Evolutionary conservation across 2,113 vertebrate species (phyloP), one percentile per base, ranked within the genome.

Genomic region (Myrmecobius fasciatus): DNA sequence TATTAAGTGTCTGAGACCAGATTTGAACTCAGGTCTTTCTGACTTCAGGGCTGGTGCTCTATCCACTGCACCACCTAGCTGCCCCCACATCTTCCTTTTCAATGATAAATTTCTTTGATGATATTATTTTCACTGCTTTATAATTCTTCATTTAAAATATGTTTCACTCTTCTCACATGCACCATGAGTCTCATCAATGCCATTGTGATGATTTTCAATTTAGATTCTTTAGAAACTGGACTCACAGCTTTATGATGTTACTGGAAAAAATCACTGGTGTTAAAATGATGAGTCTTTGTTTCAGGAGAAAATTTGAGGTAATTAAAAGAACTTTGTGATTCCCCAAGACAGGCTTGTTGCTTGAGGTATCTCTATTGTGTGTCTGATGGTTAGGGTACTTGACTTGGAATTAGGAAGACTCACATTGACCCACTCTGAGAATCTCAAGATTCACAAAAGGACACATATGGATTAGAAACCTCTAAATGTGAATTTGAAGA

Each of bases 401-500:
- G n/a, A 7, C 36, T 75, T 75, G 17, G 36, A 75, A 8, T 75
- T 75, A 20, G 67, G 36, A n/a, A 31, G 67, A n/a, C 17, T 17
- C 6, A n/a, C 6, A 5, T 26, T 83, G 67, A 99, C 99, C 94
- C 99, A 99, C 91, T 99, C 99, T 92, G 99, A 99, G 98, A 99
- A 99, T 98, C 98, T 99, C 97, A 99, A 99, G 99, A 99, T 99
- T 94, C 99, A 99, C 98, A 99, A 99, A 99, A 99, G 99, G 98
- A 99, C 99, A 83, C 99, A 99, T 96, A 99, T 99, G 99, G 99
- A 99, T 99, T 99, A 99, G 98, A 99, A 99, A 98, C 99, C 97
- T 99, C 99, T 98, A 99, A 99, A 99, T 99, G 99, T 98, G 99
- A 99, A 98, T 99, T 99, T 98, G 99, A 99, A 96, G 99, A 99